A percentile compares a stretch with the other conserved stretches of the same genome.
Evolutionary conservation across 1,140 invertebrate genomes (phyloP).

Genomic region (Heliothis subflexa): DNA sequence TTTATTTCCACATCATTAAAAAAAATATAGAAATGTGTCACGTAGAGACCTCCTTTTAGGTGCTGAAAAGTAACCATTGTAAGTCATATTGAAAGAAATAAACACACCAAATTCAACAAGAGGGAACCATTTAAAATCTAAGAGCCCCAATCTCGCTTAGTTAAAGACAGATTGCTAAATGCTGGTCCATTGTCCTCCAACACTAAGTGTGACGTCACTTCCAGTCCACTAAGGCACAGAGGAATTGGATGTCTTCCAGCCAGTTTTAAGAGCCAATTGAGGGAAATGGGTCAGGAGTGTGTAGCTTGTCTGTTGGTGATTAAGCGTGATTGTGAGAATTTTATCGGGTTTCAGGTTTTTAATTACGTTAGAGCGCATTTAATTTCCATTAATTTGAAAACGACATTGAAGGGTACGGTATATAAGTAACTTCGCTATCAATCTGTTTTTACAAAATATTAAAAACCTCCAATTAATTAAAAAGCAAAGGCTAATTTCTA

Average conservation of each 20-base stretch:
- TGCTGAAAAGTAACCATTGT: neutral
- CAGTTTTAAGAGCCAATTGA: slow-evolving; percentile 27
- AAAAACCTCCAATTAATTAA: neutral
- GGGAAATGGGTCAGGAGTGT: slow-evolving; percentile 23
- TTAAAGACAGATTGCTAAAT: slow-evolving; percentile 23
- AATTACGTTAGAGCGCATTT: too few relatives aligned
- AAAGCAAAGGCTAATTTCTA: neutral
- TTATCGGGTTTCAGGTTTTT: too few relatives aligned
- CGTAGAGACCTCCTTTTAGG: too few relatives aligned
- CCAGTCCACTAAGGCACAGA: neutral
- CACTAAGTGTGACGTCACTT: slow-evolving; percentile 10
- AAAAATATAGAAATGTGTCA: too few relatives aligned
- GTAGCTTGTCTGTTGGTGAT: slow-evolving; percentile 5
- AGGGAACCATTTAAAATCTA: neutral
- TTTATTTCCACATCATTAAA: too few relatives aligned
- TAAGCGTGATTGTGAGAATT: neutral
- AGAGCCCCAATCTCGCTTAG: neutral
- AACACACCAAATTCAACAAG: neutral
- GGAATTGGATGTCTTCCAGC: slow-evolving; percentile 34
- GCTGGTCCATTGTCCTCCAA: slow-evolving; percentile 17
- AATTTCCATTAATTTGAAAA: too few relatives aligned
- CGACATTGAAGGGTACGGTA: too few relatives aligned
- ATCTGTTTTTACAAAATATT: neutral
- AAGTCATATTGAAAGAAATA: neutral
- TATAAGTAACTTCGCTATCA: neutral